phyloP scores from a whole-genome alignment of 2,797 vertebrate genomes.

The Lerista edwardsae region DNA sequence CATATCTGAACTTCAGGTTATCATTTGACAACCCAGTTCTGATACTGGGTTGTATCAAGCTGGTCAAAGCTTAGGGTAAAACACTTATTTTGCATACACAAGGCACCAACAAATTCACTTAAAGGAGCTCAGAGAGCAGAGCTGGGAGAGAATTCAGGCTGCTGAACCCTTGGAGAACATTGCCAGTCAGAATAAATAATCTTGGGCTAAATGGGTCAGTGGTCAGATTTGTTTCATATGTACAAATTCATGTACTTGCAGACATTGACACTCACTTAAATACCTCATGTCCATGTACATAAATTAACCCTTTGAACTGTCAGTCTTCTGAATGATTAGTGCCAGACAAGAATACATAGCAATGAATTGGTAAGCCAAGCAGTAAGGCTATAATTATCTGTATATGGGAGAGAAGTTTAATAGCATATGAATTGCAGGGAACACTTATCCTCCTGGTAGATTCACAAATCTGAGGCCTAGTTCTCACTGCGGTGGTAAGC shows the following conservation, averaged over 20 bases:
- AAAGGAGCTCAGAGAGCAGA: background rate
- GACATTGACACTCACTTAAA: background rate
- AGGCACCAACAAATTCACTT: background rate
- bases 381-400: background rate
- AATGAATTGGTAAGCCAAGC: background rate
- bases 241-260: background rate
- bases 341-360: background rate
- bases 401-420: background rate
- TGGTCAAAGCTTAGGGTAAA: background rate
- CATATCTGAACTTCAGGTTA: no score
- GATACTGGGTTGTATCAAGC: background rate
- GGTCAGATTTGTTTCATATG: background rate
- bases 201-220: background rate
- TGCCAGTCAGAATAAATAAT: background rate
- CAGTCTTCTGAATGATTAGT: conserved; percentile 1
- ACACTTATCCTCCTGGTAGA: background rate
- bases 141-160: no score
- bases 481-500: background rate
- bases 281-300: background rate
- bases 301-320: background rate
- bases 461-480: background rate
- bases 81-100: background rate
- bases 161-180: background rate
- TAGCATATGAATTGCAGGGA: background rate
- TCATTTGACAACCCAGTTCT: background rate